phyloP scores from a whole-genome alignment of 1,140 invertebrate species.

The Zophobas atratus region DNA sequence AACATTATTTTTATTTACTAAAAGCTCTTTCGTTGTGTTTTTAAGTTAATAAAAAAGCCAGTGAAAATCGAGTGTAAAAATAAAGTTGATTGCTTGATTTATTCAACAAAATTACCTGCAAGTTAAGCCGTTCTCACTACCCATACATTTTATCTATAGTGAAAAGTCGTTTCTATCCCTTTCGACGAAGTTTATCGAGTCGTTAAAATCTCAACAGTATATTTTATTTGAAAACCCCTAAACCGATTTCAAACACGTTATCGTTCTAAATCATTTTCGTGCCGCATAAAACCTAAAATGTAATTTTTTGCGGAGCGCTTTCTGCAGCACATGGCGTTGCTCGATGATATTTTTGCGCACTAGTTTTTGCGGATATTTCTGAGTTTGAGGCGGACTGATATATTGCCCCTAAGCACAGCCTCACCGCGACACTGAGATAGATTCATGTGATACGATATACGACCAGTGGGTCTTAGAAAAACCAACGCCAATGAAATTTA shows the following conservation, averaged over 20 bases:
- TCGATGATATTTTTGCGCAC: constrained; percentile 56
- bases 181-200: constrained; percentile 43
- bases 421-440: constrained; percentile 58
- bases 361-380: constrained; percentile 62
- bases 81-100: constrained; percentile 3
- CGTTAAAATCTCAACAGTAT: constrained; percentile 49
- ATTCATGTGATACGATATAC: constrained; percentile 62
- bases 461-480: constrained; percentile 55
- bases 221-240: constrained; percentile 50
- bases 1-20: too few relatives aligned
- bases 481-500: constrained; percentile 51
- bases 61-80: not conserved
- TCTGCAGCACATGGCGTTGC: constrained; percentile 48
- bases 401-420: constrained; percentile 57
- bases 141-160: constrained; percentile 35
- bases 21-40: not conserved
- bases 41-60: not conserved
- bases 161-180: constrained; percentile 36
- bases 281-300: constrained; percentile 50
- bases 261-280: constrained; percentile 52
- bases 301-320: constrained; percentile 44
- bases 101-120: constrained; percentile 6
- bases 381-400: constrained; percentile 60
- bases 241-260: constrained; percentile 53
- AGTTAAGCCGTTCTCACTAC: constrained; percentile 26